These are phyloP conservation scores for Ips typographus DNA, from an alignment of 1,140 invertebrate species.

Conservation along the genomic window DNA sequence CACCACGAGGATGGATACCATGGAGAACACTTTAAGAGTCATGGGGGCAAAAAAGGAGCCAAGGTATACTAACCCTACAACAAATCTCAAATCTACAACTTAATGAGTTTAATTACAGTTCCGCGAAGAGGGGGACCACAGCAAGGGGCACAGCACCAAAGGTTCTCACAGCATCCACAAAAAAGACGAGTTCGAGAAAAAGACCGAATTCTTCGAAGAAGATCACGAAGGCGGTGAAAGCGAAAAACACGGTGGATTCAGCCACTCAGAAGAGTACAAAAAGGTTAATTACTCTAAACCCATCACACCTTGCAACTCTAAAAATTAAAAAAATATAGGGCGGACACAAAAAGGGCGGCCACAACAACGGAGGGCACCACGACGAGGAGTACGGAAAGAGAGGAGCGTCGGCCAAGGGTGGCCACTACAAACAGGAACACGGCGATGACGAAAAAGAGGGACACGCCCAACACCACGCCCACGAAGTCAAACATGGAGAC, in stretches of 20 bases:
- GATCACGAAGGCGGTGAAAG: conserved; percentile 66
- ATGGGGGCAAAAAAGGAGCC: conserved; percentile 63
- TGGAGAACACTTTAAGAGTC: conserved; percentile 63
- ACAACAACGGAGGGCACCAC: conserved; percentile 55
- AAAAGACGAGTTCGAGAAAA: conserved; percentile 73
- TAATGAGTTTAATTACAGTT: conserved; percentile 50
- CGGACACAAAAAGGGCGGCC: conserved; percentile 53
- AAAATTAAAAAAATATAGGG: conserved; percentile 30
- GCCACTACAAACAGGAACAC: conserved; percentile 58
- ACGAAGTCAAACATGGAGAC: conserved; percentile 53
- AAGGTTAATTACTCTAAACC: conserved; percentile 49
- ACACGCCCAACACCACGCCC: conserved; percentile 57
- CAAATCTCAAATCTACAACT: background rate
- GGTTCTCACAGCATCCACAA: conserved; percentile 72
- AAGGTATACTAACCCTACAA: conserved; percentile 19
- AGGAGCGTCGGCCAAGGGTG: conserved; percentile 59
- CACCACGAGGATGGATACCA: conserved; percentile 68
- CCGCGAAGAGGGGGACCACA: conserved; percentile 65
- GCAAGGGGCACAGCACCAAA: conserved; percentile 71
- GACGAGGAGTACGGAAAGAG: conserved; percentile 61
- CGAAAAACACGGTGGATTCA: conserved; percentile 63
- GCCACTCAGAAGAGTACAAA: conserved; percentile 57
- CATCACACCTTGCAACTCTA: background rate
- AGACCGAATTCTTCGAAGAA: conserved; percentile 72
- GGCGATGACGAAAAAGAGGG: conserved; percentile 59